Evolutionary conservation across 1,140 invertebrate genomes (phyloP), one percentile per base, ranked within the genome.

Genomic region (Panagrolaimus sp.): DNA sequence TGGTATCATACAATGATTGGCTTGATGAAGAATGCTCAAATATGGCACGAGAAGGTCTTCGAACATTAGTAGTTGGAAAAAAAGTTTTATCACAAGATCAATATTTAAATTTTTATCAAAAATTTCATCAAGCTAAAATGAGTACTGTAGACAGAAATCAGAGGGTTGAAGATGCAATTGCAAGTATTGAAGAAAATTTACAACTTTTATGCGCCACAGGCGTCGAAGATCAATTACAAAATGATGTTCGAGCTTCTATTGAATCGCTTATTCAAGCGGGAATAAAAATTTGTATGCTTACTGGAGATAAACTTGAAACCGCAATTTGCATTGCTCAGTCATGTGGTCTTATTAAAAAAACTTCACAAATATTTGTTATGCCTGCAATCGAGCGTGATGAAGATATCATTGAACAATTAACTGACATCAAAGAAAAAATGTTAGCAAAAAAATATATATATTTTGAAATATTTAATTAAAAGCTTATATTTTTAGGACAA

Each of bases 241-340:
- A 84, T 68, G 88, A 91, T 83, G 96, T 98, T 0, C 88, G 93
- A 43, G 89, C 90, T 28, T 97, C 95, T 0, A 86, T 99, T 2
- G 93, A 96, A 83, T 86, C 94, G 65, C 84, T 99, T 21, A 88
- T 92, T 74, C 95, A 95, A 85, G 96, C 95, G 71, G 95, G 95
- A 45, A 93, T 98, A 63, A 96, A 94, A 87, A 90, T 97, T 58
- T 99, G 96, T 96, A 99, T 99, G 96, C 86, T 99, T 70, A 99
- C 96, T 0, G 96, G 96, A 48, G 96, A 99, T 84, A 99, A 99
- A 85, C 83, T 98, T 64, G 96, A 99, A 86, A 99, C 96, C 0
- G 96, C 96, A 14, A 92, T 91, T 28, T 98, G 94, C 83, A 98
- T 99, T 81, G 95, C 96, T 1, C 96, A 97, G 83, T 96, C 93